Base-by-base conservation (phyloP, 2,888 invertebrate genomes). In the Scrobipalpa atriplicella region DNA sequence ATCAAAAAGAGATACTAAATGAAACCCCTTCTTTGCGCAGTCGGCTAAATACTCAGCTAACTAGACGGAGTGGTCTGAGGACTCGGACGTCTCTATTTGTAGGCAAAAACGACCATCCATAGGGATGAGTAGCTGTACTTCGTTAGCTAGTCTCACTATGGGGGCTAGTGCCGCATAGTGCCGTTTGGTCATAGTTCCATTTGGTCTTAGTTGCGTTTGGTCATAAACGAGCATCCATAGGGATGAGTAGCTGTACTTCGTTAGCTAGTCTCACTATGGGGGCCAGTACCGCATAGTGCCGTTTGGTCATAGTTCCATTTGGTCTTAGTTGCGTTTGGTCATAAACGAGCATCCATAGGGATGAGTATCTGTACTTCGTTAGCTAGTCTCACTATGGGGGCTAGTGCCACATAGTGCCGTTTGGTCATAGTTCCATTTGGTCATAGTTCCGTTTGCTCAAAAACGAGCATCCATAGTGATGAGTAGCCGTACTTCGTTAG, bases 21-120 rank as follows among this genome's bases (percentile, higher is more conserved):
- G 29, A 29, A 29, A 29, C 29, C n/a, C 5, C 47, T 47, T 47
- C 8, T 13, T 43, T 43, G 43, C 43, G 13, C 3, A 43, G 11
- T 11, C 43, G 13, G 43, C 38, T 10, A 58, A 16, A 36, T n/a
- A n/a, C 36, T 58, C 58, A 3, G 16, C 38, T 60, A 60, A 39
- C 60, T 39, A 36, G 36, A 39, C 16, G 18, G 16, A 60, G 60
- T 36, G 5, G 54, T 16, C 60, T 5, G 60, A 13, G n/a, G 54
- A 8, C 11, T 19, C 54, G 19, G 63, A 63, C n/a, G 51, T 63
- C 63, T 63, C 63, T 36, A 63, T 63, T 63, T 63, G 51, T 8
- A 16, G 51, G 51, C 52, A 63, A 63, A 62, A 62, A 63, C 51
- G n/a, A 10, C 10, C 51, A 63, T 63, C 2, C 63, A 63, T 63